Base-by-base conservation (phyloP, 2,888 invertebrate species). In the Drosophila engyochracea region DNA sequence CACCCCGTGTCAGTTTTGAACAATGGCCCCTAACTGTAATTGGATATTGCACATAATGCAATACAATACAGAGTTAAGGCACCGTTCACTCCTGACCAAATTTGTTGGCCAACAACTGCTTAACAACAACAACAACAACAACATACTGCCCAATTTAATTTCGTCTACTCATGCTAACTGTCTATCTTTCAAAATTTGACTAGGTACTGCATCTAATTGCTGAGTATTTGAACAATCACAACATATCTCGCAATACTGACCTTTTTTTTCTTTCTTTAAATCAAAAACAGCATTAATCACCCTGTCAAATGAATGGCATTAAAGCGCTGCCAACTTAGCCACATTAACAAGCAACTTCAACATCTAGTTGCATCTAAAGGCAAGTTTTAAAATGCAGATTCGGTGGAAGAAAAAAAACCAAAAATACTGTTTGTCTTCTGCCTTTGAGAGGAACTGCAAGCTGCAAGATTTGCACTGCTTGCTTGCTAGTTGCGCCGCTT, bases 31-130 rank as follows among this genome's bases (percentile, higher is more conserved):
- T 49, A 70, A 37, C 60, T 31, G 65, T 63, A 79, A 82, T 78
- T 67, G 67, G 67, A 82, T 66, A 79, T 82, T 74, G 77, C 61
- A 62, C 53, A 78, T 54, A 55, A 58, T 74, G 70, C 70, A 62
- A 35, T 35, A 22, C 44, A 58, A 58, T 22, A 30, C 41, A 41
- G 16, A 58, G 44, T 33, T 68, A 49, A 59, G 68, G 49, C 68
- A 28, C 28, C 68, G 59, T 71, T 71, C 73, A 59, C 39, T 71
- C 39, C 59, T 69, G 31, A 22, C 58, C 37, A 28, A 30, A 47
- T 25, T 49, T 39, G 49, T 47, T 47, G 16, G 25, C 47, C 33
- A 22, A 35, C 14, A 31, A 16, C 53, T 5, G 44, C 22, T 22
- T 22, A 44, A 30, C 41, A 53, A 31, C 31, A 31, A 33, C 22